Evolutionary conservation across 2,113 vertebrate species (phyloP).

Genomic region (Tamias sibiricus): DNA sequence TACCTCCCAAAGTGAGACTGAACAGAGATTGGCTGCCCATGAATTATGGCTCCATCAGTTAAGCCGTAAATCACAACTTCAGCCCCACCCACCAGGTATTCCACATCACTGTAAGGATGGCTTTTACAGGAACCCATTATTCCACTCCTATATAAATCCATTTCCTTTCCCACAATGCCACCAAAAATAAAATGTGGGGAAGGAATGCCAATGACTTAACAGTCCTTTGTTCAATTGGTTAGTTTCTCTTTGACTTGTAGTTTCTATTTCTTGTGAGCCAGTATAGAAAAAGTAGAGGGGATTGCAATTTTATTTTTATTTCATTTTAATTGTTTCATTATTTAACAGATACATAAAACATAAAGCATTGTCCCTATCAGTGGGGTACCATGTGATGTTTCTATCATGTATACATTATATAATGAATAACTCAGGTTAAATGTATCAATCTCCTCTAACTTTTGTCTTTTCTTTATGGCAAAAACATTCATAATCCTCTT

Average conservation of each 20-base stretch:
- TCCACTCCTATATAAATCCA: background rate
- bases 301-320: background rate
- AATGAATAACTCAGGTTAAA: background rate
- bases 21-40: background rate
- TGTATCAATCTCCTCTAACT: background rate
- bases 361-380: background rate
- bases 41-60: background rate
- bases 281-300: background rate
- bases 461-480: background rate
- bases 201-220: background rate
- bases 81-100: no score
- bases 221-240: background rate
- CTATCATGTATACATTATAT: background rate
- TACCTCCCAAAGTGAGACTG: background rate
- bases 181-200: background rate
- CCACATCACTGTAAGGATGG: background rate
- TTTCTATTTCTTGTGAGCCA: background rate
- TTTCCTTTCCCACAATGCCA: background rate
- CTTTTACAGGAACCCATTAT: background rate
- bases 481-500: background rate
- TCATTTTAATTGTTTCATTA: background rate
- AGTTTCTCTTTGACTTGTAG: background rate
- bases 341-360: background rate
- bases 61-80: background rate
- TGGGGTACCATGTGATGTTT: background rate